These are phyloP conservation scores for Malurus melanocephalus DNA, from an alignment of 2,113 vertebrate species.

Conservation along the genomic window DNA sequence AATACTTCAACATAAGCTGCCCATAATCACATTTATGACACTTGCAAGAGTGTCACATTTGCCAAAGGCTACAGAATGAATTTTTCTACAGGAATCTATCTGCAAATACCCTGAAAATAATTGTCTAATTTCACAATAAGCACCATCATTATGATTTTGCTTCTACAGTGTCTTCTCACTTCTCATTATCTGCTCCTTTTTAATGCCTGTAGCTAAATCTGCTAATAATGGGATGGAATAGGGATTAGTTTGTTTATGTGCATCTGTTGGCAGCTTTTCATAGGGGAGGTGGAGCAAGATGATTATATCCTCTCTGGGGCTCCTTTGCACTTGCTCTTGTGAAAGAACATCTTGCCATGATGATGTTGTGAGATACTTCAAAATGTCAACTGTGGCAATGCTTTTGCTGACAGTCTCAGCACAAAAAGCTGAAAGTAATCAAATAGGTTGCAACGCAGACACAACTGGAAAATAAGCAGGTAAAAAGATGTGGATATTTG, in stretches of 20 bases:
- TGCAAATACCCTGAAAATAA: background rate
- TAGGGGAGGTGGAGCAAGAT: background rate
- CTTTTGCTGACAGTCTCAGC: background rate
- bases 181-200: constrained; percentile 4
- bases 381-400: background rate
- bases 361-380: background rate
- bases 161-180: background rate
- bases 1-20: background rate
- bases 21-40: background rate
- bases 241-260: constrained; percentile 39
- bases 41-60: background rate
- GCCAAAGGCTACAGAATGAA: background rate
- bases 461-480: background rate
- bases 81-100: background rate
- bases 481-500: background rate
- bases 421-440: background rate
- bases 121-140: background rate
- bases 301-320: background rate
- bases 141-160: background rate
- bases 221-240: constrained; percentile 10
- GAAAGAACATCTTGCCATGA: background rate
- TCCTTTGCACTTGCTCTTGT: background rate
- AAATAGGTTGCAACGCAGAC: background rate
- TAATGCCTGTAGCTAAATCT: constrained; percentile 14
- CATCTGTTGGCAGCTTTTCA: background rate